Percentiles rank a stretch among this genome's conserved stretches.
Evolutionary conservation across 1,140 invertebrate species (phyloP).

Genomic region (Chrysomallon squamiferum): DNA sequence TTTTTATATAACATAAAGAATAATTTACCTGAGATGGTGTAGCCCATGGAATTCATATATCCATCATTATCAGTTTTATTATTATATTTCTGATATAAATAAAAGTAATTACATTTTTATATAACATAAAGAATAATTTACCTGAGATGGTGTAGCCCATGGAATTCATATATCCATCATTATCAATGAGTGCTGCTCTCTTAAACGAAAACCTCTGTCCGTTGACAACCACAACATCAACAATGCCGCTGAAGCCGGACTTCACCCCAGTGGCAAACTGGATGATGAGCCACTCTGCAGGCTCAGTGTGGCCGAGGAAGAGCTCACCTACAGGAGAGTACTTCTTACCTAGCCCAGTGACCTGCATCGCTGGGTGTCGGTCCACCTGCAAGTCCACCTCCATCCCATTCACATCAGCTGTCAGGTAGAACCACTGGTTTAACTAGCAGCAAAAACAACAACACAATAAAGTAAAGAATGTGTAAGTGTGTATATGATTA

Average conservation of each 20-base stretch:
- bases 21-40: too few relatives aligned
- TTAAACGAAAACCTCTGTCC: constrained; percentile 7
- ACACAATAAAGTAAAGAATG: neutral
- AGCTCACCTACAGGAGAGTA: constrained; percentile 5
- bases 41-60: too few relatives aligned
- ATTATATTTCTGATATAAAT: too few relatives aligned
- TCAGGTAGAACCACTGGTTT: constrained; percentile 14
- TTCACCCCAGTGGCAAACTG: neutral
- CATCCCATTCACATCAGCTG: constrained; percentile 1
- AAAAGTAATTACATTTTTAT: too few relatives aligned
- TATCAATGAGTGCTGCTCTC: constrained; percentile 1
- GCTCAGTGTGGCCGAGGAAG: constrained; percentile 4
- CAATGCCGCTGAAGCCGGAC: constrained; percentile 9
- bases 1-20: too few relatives aligned
- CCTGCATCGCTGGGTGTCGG: constrained; percentile 6
- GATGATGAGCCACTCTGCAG: neutral
- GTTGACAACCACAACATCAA: constrained; percentile 12
- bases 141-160: constrained; percentile 15
- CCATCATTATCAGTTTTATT: too few relatives aligned
- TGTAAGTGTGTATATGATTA: too few relatives aligned
- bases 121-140: too few relatives aligned
- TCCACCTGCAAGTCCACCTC: constrained; percentile 12
- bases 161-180: constrained; percentile 6
- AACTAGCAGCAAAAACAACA: constrained; percentile 6
- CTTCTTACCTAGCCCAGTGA: neutral